phyloP scores from a whole-genome alignment of 2,113 vertebrate species.

The Gymnarchus niloticus region DNA sequence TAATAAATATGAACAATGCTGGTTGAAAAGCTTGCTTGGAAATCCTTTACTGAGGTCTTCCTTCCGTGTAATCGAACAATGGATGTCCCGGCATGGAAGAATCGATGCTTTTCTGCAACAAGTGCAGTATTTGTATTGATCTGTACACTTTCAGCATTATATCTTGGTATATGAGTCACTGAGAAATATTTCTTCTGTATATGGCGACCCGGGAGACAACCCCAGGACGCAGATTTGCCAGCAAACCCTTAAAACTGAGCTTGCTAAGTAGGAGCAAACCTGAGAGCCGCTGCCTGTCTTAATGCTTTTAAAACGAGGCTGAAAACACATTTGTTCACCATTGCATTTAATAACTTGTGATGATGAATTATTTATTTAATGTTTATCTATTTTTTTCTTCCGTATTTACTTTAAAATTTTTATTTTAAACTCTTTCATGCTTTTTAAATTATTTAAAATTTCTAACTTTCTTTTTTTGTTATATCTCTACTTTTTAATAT shows the following conservation, averaged over 20 bases:
- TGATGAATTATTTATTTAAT: too few species aligned
- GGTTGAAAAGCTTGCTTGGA: constrained; percentile 43
- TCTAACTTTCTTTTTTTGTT: too few species aligned
- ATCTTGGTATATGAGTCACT: background rate
- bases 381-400: too few species aligned
- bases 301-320: too few species aligned
- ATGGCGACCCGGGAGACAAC: background rate
- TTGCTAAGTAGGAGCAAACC: background rate
- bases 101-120: constrained; percentile 7
- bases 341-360: too few species aligned
- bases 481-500: too few species aligned
- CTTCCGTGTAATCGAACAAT: constrained; percentile 26
- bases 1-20: constrained; percentile 11
- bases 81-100: constrained; percentile 24
- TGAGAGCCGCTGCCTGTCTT: too few species aligned
- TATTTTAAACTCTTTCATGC: too few species aligned
- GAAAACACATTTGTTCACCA: too few species aligned
- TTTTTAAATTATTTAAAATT: too few species aligned
- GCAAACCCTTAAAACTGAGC: background rate
- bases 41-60: constrained; percentile 33
- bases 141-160: background rate
- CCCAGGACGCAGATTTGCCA: background rate
- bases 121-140: constrained; percentile 14
- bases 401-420: too few species aligned
- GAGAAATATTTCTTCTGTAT: background rate